These are phyloP conservation scores for Carcina quercana DNA, from an alignment of 2,888 invertebrate species.

Conservation along the genomic window DNA sequence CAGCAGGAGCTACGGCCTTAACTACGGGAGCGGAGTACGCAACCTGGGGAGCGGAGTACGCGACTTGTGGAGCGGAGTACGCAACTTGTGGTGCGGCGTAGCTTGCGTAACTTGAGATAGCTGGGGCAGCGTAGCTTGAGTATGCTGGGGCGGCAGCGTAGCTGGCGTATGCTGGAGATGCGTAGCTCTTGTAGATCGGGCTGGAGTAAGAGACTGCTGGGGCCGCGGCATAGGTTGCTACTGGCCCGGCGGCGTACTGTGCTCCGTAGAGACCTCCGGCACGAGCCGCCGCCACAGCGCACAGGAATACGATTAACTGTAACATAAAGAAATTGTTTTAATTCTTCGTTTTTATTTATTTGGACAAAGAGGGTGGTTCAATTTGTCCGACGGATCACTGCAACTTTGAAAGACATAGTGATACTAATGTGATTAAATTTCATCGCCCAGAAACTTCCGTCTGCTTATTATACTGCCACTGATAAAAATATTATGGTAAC, in stretches of 20 bases:
- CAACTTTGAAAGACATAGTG: too few species aligned
- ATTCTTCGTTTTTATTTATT: too few species aligned
- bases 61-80: slow-evolving; percentile 28
- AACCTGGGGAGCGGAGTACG: slow-evolving; percentile 18
- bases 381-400: too few species aligned
- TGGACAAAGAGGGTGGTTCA: too few species aligned
- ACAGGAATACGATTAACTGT: slow-evolving; percentile 69
- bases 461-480: too few species aligned
- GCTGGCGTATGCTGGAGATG: slow-evolving; percentile 31
- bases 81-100: slow-evolving; percentile 18
- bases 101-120: slow-evolving; percentile 6
- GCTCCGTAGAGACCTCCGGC: slow-evolving; percentile 65
- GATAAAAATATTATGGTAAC: too few species aligned
- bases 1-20: slow-evolving; percentile 36
- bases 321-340: too few species aligned
- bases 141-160: slow-evolving; percentile 22
- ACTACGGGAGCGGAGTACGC: slow-evolving; percentile 49
- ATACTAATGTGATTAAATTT: too few species aligned
- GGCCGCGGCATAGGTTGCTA: slow-evolving; percentile 29
- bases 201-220: slow-evolving; percentile 50
- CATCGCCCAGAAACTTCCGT: too few species aligned
- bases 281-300: slow-evolving; percentile 70
- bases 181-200: slow-evolving; percentile 38
- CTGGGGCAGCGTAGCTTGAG: slow-evolving; percentile 15
- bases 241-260: slow-evolving; percentile 33